Base-by-base conservation (phyloP, 2,888 invertebrate species). In the Xylota segnis region DNA sequence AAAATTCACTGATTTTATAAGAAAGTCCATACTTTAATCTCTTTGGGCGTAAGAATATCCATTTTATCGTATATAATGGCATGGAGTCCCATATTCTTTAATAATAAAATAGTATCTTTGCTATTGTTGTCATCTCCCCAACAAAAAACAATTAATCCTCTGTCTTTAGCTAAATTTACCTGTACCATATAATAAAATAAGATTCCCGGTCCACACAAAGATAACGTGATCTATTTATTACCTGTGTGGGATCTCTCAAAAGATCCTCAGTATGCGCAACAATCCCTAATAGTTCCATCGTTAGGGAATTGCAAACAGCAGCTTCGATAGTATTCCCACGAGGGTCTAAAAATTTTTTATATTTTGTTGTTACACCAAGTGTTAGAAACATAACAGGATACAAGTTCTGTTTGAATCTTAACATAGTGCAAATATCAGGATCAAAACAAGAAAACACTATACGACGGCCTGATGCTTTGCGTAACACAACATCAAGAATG, bases 41-140 rank as follows among this genome's bases (percentile, higher is more conserved):
- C 91, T 89, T 92, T 93, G 83, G 89, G 89, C 59, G 90, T 92
- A 14, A 93, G 89, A 12, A 91, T 90, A 84, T 97, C 96, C 89
- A 97, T 95, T 92, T 98, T 97, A 92, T 99, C 99, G 90, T 98
- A 99, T 90, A 99, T 99, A 75, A 99, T 96, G 54, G 98, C 99
- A 91, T 99, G 98, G 40, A 99, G 94, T 1, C 98, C 98, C 89
- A 98, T 94, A 87, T 96, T 94, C 91, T 98, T 98, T 37, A 99
- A 94, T 90, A 95, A 95, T 89, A 95, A 95, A 72, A 98, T 97
- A 0, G 96, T 97, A 50, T 95, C 95, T 87, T 95, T 96, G 91
- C 97, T 96, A 89, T 98, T 98, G 91, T 98, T 97, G 90, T 98
- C 98, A 89, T 98, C 98, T 29, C 99, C 99, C 99, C 99, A 99